These are phyloP conservation scores for Natator depressus DNA, from an alignment of 2,113 vertebrate species.

Conservation along the genomic window DNA sequence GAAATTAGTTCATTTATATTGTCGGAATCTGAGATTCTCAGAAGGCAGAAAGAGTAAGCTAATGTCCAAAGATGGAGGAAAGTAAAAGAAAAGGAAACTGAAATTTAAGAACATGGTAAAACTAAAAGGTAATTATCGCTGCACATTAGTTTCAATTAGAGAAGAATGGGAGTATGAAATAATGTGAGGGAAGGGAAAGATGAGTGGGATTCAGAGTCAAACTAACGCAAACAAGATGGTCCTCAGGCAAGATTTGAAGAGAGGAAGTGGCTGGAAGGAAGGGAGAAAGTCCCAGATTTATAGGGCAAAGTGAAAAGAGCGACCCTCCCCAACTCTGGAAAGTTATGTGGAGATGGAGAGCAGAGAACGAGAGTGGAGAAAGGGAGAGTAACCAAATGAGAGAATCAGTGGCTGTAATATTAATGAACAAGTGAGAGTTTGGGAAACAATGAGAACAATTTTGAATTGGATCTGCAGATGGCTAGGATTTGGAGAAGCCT, in stretches of 20 bases:
- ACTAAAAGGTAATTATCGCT: background rate
- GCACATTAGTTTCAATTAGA: conserved; percentile 48
- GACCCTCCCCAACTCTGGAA: conserved; percentile 6
- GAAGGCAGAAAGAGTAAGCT: background rate
- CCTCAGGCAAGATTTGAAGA: conserved; percentile 35
- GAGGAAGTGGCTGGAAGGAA: background rate
- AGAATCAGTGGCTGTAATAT: accelerated
- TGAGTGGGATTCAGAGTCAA: conserved; percentile 32
- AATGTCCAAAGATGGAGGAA: background rate
- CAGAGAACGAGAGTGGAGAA: background rate
- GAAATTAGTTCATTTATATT: background rate
- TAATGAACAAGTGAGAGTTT: background rate
- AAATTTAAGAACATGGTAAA: background rate
- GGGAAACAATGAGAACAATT: background rate
- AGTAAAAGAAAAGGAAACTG: background rate
- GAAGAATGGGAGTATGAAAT: conserved; percentile 57
- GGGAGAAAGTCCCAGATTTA: background rate
- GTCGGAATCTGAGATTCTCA: background rate
- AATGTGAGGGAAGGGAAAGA: conserved; percentile 56
- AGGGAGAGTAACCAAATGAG: background rate
- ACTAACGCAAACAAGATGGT: conserved; percentile 52
- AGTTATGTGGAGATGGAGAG: background rate
- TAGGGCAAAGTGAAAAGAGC: background rate
- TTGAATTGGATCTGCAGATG: background rate
- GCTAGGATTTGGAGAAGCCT: background rate